phyloP scores from a whole-genome alignment of 2,113 vertebrate genomes.

The Cinclus mexicanus region DNA sequence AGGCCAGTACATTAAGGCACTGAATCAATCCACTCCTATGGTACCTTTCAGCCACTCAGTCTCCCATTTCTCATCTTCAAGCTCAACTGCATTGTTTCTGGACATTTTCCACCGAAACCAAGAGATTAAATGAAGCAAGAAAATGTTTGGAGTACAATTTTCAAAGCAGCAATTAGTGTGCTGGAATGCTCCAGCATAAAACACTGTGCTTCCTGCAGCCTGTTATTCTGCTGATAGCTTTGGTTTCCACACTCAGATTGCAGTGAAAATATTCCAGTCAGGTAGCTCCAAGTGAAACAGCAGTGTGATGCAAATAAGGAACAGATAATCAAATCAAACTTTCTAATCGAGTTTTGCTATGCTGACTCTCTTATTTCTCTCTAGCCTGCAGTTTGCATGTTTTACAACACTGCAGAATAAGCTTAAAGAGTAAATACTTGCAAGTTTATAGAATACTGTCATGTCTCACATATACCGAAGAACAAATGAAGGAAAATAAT shows the following conservation, averaged over 20 bases:
- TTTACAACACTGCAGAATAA: conserved; percentile 67
- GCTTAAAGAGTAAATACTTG: conserved; percentile 62
- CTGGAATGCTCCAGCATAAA: conserved; percentile 25
- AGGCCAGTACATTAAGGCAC: conserved; percentile 47
- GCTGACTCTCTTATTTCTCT: conserved; percentile 66
- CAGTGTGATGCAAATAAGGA: conserved; percentile 62
- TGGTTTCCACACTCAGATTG: not conserved
- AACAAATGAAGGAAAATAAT: not conserved
- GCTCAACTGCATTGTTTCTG: not conserved
- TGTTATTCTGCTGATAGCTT: not conserved
- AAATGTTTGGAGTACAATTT: conserved; percentile 1
- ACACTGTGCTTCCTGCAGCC: not conserved
- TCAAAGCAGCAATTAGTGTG: not conserved
- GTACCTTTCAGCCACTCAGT: not conserved
- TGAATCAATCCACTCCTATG: not conserved
- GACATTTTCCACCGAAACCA: not conserved
- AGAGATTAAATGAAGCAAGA: not conserved
- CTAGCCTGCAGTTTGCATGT: conserved; percentile 51
- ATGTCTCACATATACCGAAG: conserved; percentile 10
- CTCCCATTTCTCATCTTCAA: not conserved
- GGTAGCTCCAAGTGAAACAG: conserved; percentile 18
- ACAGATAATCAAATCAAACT: conserved; percentile 68
- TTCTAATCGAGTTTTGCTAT: conserved; percentile 66
- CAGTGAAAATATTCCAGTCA: conserved; percentile 54
- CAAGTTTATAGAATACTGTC: conserved; percentile 41